A percentile compares a stretch with the other conserved stretches of the same genome.
Evolutionary conservation across 2,797 vertebrate species (phyloP).

Genomic region (Buceros bicornis): DNA sequence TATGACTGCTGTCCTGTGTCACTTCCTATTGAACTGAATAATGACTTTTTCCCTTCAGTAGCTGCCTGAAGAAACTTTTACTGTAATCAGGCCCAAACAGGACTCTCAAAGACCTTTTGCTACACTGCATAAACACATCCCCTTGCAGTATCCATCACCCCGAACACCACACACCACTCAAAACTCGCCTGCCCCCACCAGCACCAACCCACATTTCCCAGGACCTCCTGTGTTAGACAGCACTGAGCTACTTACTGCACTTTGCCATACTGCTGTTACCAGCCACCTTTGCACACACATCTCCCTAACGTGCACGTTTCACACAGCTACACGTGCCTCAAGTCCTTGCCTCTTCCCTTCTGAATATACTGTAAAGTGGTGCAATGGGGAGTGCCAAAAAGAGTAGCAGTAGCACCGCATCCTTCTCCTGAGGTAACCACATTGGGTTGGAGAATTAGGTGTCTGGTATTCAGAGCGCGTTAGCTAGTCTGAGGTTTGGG

Average conservation of each 20-base stretch:
- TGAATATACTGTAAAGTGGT: too few species aligned
- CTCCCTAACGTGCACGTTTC: neutral
- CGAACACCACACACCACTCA: neutral
- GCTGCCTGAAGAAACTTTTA: neutral
- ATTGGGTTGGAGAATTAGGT: neutral
- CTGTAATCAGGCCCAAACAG: neutral
- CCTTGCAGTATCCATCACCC: neutral
- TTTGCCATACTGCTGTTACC: accelerated
- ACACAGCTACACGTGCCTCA: neutral
- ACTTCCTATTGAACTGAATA: neutral
- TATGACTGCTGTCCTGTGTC: neutral
- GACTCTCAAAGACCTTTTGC: neutral
- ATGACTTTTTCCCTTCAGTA: neutral
- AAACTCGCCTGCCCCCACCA: neutral
- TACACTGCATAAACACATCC: neutral
- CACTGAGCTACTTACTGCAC: neutral
- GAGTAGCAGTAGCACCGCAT: neutral
- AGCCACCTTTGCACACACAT: accelerated
- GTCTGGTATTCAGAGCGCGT: neutral
- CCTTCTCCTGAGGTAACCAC: neutral
- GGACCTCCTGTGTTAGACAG: neutral
- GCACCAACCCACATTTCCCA: neutral
- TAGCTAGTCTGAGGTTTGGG: neutral
- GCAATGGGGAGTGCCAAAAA: neutral
- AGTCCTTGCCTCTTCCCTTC: neutral